These are phyloP conservation scores for Phenganax stokvisi DNA, from an alignment of 92 coral and sea anemone species.

Conservation along the genomic window DNA sequence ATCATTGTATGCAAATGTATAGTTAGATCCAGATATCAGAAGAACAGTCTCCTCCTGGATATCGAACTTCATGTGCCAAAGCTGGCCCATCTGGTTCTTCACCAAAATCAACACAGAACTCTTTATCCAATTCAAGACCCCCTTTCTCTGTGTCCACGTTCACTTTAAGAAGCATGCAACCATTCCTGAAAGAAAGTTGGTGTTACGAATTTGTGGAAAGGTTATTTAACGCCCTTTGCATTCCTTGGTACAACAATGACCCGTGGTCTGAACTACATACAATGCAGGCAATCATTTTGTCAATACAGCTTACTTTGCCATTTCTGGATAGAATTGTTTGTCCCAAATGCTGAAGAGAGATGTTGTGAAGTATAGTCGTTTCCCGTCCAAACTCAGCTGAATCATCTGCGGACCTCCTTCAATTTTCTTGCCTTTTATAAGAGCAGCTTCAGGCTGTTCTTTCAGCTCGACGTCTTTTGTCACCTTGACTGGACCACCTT, in stretches of 20 bases:
- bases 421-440: constrained; percentile 79
- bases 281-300: background rate
- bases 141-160: constrained; percentile 83
- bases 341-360: constrained; percentile 94
- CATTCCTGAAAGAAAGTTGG: constrained; percentile 54
- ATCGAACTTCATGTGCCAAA: constrained; percentile 94
- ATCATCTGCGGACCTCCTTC: constrained; percentile 98
- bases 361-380: constrained; percentile 81
- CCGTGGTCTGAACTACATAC: background rate
- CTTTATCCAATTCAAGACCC: constrained; percentile 74
- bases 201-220: no score
- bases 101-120: constrained; percentile 91
- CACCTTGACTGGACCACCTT: constrained; percentile 79
- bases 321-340: constrained; percentile 89
- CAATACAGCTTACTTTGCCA: constrained; percentile 61
- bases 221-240: background rate
- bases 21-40: constrained; percentile 81
- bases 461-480: constrained; percentile 72
- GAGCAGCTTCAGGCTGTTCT: constrained; percentile 76
- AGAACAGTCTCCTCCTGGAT: constrained; percentile 97
- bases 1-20: background rate
- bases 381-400: constrained; percentile 92
- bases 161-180: constrained; percentile 80
- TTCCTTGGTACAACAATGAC: no score
- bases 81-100: constrained; percentile 95